Base-by-base conservation (phyloP, 2,888 invertebrate species). In the Dexiosoma caninum region DNA sequence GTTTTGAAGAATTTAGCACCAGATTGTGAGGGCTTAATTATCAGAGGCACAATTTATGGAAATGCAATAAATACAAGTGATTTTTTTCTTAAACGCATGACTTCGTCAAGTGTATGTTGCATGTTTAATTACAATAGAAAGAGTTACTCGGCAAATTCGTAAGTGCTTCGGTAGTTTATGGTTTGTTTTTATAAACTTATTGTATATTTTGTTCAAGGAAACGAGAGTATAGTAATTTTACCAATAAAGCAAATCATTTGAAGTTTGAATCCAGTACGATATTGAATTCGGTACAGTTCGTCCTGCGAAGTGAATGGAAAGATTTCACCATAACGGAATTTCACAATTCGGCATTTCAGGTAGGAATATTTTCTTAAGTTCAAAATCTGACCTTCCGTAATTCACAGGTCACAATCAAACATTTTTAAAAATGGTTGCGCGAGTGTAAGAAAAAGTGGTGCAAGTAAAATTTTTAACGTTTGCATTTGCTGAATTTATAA, bases 51-150 rank as follows among this genome's bases (percentile, higher is more conserved):
- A n/a, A 78, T 90, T 46, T 85, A 84, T 19, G 86, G 85, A 2
- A 51, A 57, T 30, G 69, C 76, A 0, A 82, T 88, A 0, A 86
- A 88, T 75, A 86, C 87, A 37, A 84, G 69, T 5, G 78, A 85
- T 35, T 74, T 87, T 40, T 87, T 89, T 67, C 27, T 83, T 5
- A 84, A 85, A 49, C 84, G 87, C 9, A 59, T 86, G 32, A 88
- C 89, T 16, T 85, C 87, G 5, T 81, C 86, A 2, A 86, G 90
- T 74, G 84, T 85, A 12, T 90, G 90, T 64, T 90, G 90, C 82
- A 84, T 89, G 75, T 89, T 89, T 72, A 90, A 90, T 76, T 88
- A 89, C 55, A 82, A 84, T 3, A 81, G 89, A 1, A 81, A 82
- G 0, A 86, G 84, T 64, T 85, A 85, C 53, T 81, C 83, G 2